These are phyloP conservation scores for Protaetia brevitarsis DNA, from an alignment of 1,140 invertebrate genomes.

Conservation along the genomic window DNA sequence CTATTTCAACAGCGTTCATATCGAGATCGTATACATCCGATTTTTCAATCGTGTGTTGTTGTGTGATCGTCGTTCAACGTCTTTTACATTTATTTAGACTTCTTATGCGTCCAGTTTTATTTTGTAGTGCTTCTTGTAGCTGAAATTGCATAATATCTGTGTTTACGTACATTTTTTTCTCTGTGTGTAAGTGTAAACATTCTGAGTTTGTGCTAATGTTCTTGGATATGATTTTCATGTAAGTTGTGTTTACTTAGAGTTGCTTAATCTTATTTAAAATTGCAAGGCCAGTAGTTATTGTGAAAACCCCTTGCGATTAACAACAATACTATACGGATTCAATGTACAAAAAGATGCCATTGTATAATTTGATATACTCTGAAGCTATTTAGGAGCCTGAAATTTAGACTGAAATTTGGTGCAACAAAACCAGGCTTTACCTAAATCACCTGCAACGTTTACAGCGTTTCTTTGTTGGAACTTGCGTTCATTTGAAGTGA, in stretches of 20 bases:
- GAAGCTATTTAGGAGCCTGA: no score
- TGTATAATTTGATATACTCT: no score
- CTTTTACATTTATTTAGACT: not conserved
- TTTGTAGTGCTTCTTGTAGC: not conserved
- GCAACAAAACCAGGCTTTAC: no score
- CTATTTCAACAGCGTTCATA: not conserved
- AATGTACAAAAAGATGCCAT: no score
- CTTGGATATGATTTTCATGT: constrained; percentile 6
- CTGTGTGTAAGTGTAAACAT: not conserved
- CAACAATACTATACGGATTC: no score
- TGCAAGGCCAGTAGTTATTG: no score
- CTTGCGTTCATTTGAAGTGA: no score
- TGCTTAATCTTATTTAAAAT: not conserved
- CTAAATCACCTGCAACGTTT: no score
- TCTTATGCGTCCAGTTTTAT: not conserved
- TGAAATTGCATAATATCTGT: not conserved
- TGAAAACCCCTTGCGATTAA: no score
- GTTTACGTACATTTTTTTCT: not conserved
- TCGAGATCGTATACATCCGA: not conserved
- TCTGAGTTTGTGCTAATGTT: not conserved
- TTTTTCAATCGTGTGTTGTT: not conserved
- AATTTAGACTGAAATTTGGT: no score
- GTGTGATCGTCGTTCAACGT: not conserved
- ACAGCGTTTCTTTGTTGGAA: no score
- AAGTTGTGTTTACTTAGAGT: not conserved